phyloP scores from a whole-genome alignment of 2,797 vertebrate genomes.

The Eulemur rubriventer region DNA sequence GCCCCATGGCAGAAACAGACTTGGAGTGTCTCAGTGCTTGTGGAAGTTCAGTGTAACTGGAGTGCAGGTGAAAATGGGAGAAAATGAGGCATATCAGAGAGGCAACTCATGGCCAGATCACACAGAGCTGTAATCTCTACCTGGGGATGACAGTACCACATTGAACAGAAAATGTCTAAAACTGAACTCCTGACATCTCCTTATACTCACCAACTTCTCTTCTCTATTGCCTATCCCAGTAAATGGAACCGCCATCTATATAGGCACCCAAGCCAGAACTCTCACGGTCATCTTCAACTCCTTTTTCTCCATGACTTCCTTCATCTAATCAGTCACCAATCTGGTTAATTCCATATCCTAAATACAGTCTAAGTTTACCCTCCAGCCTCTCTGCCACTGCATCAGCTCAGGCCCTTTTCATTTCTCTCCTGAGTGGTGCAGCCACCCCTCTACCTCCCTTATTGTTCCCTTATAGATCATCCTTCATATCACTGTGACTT shows the following conservation, averaged over 20 bases:
- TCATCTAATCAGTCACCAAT: neutral
- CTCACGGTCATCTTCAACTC: neutral
- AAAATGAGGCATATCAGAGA: neutral
- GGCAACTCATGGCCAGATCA: neutral
- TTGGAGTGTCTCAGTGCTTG: neutral
- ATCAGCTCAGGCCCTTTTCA: neutral
- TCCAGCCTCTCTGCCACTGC: neutral
- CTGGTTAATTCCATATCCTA: neutral
- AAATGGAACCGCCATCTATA: rapidly evolving
- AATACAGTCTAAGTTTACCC: neutral
- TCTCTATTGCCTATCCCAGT: neutral
- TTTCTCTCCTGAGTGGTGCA: neutral
- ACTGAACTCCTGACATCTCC: neutral
- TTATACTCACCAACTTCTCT: neutral
- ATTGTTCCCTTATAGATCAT: neutral
- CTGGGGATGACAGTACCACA: too few relatives aligned
- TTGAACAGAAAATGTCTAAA: neutral
- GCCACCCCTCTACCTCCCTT: neutral
- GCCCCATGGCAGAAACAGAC: too few relatives aligned
- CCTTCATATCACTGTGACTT: neutral
- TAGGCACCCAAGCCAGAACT: neutral
- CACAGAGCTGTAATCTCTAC: neutral
- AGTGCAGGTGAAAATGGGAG: neutral
- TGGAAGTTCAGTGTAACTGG: neutral
- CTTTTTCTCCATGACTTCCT: neutral